These are phyloP conservation scores for Brachyhypopomus gauderio DNA, from an alignment of 2,113 vertebrate genomes.

Conservation along the genomic window DNA sequence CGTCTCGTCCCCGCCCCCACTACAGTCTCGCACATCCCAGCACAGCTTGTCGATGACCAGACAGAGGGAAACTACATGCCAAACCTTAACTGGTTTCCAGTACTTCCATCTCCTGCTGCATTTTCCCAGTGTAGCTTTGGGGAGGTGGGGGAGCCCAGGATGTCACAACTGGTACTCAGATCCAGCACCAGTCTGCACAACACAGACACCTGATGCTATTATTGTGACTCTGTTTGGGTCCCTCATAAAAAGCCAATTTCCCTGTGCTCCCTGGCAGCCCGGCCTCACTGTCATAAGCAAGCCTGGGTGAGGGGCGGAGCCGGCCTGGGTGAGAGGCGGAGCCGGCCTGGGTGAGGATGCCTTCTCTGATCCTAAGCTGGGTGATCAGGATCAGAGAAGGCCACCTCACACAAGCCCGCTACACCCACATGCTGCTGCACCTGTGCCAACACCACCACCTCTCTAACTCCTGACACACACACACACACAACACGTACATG, in stretches of 20 bases:
- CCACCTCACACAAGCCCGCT: no score
- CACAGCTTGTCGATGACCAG: not conserved
- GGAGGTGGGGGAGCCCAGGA: no score
- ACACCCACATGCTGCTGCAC: constrained; percentile 29
- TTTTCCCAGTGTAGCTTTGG: not conserved
- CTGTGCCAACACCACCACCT: constrained; percentile 15
- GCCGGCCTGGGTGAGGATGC: not conserved
- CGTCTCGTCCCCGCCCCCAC: no score
- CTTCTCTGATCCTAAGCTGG: not conserved
- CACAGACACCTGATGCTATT: not conserved
- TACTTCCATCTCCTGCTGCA: constrained; percentile 7
- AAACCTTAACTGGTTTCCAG: not conserved
- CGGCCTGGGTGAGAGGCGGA: no score
- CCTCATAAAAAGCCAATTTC: constrained; percentile 10
- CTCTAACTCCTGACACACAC: not conserved
- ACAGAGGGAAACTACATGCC: not conserved
- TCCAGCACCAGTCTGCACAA: constrained; percentile 17
- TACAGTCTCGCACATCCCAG: not conserved
- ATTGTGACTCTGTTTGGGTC: not conserved
- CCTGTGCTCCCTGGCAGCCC: not conserved
- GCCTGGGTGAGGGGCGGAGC: no score
- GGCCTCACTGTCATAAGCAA: not conserved
- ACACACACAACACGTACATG: not conserved
- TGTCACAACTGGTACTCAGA: constrained; percentile 32
- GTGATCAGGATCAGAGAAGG: no score